Conservation (phyloP, 1,140 invertebrate genomes). For the Drosophila sucinea region DNA sequence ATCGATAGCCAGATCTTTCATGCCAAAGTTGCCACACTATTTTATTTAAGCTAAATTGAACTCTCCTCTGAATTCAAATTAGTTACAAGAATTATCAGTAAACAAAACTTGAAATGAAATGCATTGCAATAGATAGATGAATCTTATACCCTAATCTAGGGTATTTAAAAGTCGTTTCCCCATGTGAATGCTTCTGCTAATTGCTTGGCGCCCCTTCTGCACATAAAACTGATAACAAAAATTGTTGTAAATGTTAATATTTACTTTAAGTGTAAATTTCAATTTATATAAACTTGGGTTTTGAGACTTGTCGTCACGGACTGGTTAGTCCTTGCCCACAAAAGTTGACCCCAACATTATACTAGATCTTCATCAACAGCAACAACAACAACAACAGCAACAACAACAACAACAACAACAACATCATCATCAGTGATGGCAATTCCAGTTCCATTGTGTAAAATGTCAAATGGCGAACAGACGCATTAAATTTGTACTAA, state of each 20-base stretch:
- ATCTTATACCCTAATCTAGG: not conserved
- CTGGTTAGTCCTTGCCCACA: constrained; percentile 20
- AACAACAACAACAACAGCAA: not conserved
- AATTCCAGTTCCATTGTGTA: constrained; percentile 23
- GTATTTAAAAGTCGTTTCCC: not conserved
- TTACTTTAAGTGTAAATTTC: constrained; percentile 4
- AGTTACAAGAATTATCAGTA: no score
- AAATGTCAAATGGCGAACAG: constrained; percentile 56
- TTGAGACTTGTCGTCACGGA: constrained; percentile 11
- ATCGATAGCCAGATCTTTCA: no score
- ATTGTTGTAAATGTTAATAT: not conserved
- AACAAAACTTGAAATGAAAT: no score
- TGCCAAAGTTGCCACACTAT: no score
- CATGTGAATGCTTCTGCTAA: not conserved
- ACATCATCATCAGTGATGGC: not conserved
- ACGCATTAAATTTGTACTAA: constrained; percentile 52
- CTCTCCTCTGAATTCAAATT: no score
- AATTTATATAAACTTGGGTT: not conserved
- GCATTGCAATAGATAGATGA: no score
- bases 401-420: not conserved
- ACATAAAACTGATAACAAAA: constrained; percentile 14
- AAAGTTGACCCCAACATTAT: constrained; percentile 5
- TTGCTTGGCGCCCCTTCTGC: not conserved
- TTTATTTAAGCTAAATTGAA: no score
- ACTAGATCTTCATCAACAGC: constrained; percentile 12